phyloP scores from a whole-genome alignment of 2,797 vertebrate genomes.

The Octomys mimax region DNA sequence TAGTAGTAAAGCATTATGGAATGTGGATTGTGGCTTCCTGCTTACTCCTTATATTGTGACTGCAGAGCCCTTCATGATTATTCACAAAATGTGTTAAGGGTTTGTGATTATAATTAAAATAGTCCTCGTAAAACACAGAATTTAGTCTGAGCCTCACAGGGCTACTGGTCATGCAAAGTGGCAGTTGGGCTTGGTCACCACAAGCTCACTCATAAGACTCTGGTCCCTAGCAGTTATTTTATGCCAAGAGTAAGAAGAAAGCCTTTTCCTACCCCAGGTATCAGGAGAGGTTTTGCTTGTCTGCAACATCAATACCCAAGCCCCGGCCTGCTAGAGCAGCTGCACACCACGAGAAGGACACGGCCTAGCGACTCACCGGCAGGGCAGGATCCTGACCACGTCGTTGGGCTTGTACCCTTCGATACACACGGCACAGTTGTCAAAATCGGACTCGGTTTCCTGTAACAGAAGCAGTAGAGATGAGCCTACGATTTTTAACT shows the following conservation, averaged over 20 bases:
- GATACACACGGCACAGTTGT: slow-evolving; percentile 99
- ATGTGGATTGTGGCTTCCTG: slow-evolving; percentile 27
- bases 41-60: not conserved
- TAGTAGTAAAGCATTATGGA: not conserved
- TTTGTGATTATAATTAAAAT: not conserved
- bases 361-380: slow-evolving; percentile 92
- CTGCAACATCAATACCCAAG: not conserved
- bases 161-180: not conserved
- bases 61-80: not conserved
- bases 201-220: not conserved
- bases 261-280: not conserved
- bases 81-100: not conserved
- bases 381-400: slow-evolving; percentile 97
- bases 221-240: not conserved
- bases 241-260: not conserved
- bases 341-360: not conserved
- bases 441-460: slow-evolving; percentile 98
- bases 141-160: not conserved
- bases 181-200: not conserved
- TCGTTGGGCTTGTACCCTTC: slow-evolving; percentile 98
- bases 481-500: not conserved
- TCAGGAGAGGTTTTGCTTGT: not conserved
- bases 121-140: not conserved
- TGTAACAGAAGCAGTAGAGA: slow-evolving; percentile 86
- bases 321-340: fast-evolving